Conservation (phyloP, 1,140 invertebrate species). For the Bombus impatiens region DNA sequence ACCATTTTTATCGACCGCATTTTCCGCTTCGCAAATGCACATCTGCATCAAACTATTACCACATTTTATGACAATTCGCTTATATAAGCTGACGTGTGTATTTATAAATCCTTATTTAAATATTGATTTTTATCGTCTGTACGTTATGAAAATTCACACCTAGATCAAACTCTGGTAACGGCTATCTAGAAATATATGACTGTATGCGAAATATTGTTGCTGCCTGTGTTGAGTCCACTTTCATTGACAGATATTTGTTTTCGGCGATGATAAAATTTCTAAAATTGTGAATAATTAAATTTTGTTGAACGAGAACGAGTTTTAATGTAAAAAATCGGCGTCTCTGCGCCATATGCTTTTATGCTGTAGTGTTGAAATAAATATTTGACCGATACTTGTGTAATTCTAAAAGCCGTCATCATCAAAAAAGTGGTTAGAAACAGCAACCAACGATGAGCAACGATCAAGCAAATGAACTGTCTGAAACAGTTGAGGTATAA, state of each 20-base stretch:
- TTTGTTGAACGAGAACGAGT: not conserved
- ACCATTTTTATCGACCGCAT: slow-evolving; percentile 7
- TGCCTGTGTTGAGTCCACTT: slow-evolving; percentile 21
- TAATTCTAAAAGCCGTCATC: slow-evolving; percentile 12
- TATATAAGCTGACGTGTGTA: slow-evolving; percentile 14
- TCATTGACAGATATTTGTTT: slow-evolving; percentile 52
- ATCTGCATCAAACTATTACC: slow-evolving; percentile 14
- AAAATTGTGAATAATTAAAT: not conserved
- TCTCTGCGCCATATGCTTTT: slow-evolving; percentile 12
- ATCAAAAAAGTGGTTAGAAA: slow-evolving; percentile 54
- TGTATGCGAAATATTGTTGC: slow-evolving; percentile 35
- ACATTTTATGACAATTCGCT: slow-evolving; percentile 15
- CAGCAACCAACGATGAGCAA: slow-evolving; percentile 76
- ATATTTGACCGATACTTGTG: slow-evolving; percentile 28
- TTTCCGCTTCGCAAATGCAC: not conserved
- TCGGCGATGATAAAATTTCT: not conserved
- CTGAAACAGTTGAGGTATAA: slow-evolving; percentile 72
- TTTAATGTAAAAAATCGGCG: not conserved
- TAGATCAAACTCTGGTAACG: slow-evolving; percentile 48
- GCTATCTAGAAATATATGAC: slow-evolving; percentile 37
- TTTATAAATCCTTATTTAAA: slow-evolving; percentile 43
- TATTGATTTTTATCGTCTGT: slow-evolving; percentile 18
- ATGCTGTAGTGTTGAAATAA: slow-evolving; percentile 32
- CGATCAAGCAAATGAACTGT: slow-evolving; percentile 73
- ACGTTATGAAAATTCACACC: slow-evolving; percentile 22